phyloP scores from a whole-genome alignment of 2,113 vertebrate species.

The Scomber scombrus region DNA sequence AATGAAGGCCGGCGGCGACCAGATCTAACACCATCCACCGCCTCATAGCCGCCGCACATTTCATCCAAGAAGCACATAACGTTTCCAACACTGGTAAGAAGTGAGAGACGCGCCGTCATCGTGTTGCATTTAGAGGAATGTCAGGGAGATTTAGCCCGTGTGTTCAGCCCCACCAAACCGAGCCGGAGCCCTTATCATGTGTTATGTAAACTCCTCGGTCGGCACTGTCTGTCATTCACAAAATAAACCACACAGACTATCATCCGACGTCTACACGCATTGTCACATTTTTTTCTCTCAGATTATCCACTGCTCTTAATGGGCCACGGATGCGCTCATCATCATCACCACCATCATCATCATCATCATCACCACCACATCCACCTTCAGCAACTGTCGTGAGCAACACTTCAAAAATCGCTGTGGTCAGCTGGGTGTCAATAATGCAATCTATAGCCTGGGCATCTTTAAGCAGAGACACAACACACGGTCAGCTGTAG shows the following conservation, averaged over 20 bases:
- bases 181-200: slow-evolving; percentile 30
- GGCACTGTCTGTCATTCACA: slow-evolving; percentile 74
- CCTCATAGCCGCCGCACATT: slow-evolving; percentile 42
- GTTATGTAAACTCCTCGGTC: slow-evolving; percentile 60
- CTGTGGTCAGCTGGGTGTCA: slow-evolving; percentile 75
- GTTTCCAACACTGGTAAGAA: slow-evolving; percentile 37
- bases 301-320: slow-evolving; percentile 39
- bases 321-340: slow-evolving; percentile 68
- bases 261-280: slow-evolving; percentile 30
- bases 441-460: slow-evolving; percentile 56
- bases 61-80: slow-evolving; percentile 46
- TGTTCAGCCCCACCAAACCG: slow-evolving; percentile 44
- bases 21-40: slow-evolving; percentile 61
- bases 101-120: slow-evolving; percentile 75
- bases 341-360: slow-evolving; percentile 18
- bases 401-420: slow-evolving; percentile 69
- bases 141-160: slow-evolving; percentile 61
- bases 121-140: slow-evolving; percentile 68
- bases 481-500: slow-evolving; percentile 68
- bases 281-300: slow-evolving; percentile 23
- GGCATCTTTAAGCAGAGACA: slow-evolving; percentile 54
- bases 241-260: slow-evolving; percentile 35
- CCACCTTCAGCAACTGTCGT: slow-evolving; percentile 70
- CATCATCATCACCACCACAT: slow-evolving; percentile 38
- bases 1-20: slow-evolving; percentile 37